Base-by-base conservation (phyloP, 2,797 vertebrate species). In the Lithobates pipiens region DNA sequence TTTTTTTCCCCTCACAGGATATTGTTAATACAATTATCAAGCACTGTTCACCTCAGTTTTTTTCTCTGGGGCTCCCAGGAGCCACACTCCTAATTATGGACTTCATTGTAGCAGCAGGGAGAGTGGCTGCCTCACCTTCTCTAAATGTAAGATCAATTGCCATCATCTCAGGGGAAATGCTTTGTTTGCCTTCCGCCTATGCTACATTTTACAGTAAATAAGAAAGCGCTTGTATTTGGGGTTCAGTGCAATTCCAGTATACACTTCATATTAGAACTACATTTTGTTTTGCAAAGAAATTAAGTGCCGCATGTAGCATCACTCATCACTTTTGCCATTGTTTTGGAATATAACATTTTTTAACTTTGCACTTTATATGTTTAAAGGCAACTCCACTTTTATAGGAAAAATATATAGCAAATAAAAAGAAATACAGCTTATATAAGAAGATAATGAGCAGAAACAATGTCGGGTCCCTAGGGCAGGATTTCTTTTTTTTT, bases 11-110 rank as follows among this genome's bases (percentile, higher is more conserved):
- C 84, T 87, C 42, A 27, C 91, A 99, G 98, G 98, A 99, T 92
- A 99, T 99, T 88, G 98, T 99, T 87, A 99, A 99, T 94, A 99
- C 98, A 89, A 99, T 99, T 92, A 99, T 99, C 92, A 99, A 99
- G 88, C 98, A 99, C 93, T 99, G 98, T 88, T 99, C 98, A 89
- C 98, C 98, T 86, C 96, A 97, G 0, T 99, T 99, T 93, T 98
- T 99, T 94, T 98, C 97, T 69, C 96, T 99, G 72, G 97, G 98
- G 80, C 96, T 99, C 77, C 98, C 98, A 72, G 98, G 98, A 91
- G 97, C 97, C 90, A 99, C 98, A 70, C 98, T 98, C 96, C 94
- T 99, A 88, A 97, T 98, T 90, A 95, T 99, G 94, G 98, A 99
- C 94, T 99, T 99, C 89, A 98, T 99, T 89, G 94, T 98, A 77